Evolutionary conservation across 2,888 invertebrate genomes (phyloP).

Genomic region (Torymus aiolomorphi): DNA sequence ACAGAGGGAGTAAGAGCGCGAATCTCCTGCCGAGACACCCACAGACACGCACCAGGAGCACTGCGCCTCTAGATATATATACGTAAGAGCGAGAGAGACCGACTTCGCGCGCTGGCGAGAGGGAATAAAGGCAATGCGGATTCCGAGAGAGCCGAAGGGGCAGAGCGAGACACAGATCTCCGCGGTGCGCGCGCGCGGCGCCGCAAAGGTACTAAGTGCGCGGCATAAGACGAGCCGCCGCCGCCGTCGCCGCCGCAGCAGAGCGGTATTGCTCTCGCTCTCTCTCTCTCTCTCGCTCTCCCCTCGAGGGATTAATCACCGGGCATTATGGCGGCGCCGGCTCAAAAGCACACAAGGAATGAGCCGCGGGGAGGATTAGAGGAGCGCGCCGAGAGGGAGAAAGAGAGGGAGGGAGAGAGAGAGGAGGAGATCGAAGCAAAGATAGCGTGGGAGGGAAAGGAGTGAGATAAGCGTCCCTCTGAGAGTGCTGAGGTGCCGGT

Average conservation of each 20-base stretch:
- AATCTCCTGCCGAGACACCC: not conserved
- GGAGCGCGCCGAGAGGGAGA: constrained; percentile 17
- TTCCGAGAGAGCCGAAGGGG: not conserved
- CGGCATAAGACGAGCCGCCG: constrained; percentile 59
- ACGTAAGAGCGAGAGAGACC: not conserved
- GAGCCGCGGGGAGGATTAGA: constrained; percentile 45
- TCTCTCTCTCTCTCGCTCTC: constrained; percentile 29
- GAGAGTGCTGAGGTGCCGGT: constrained; percentile 34
- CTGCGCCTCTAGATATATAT: too few species aligned
- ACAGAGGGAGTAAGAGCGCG: constrained; percentile 5
- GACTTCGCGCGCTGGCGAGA: not conserved
- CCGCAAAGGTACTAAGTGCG: constrained; percentile 61
- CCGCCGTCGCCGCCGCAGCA: constrained; percentile 47
- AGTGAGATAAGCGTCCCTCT: constrained; percentile 45
- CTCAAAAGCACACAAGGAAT: constrained; percentile 69
- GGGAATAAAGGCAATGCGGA: constrained; percentile 15
- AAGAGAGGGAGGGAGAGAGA: constrained; percentile 18
- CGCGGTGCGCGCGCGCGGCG: constrained; percentile 52
- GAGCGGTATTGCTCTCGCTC: constrained; percentile 53
- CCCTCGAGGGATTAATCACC: constrained; percentile 72
- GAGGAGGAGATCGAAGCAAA: constrained; percentile 31
- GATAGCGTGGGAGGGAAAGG: constrained; percentile 30
- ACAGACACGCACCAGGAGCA: too few species aligned
- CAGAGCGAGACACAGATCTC: constrained; percentile 23
- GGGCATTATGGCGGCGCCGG: constrained; percentile 70